Conservation (phyloP, 2,113 vertebrate genomes). For the Oryzias woworae region DNA sequence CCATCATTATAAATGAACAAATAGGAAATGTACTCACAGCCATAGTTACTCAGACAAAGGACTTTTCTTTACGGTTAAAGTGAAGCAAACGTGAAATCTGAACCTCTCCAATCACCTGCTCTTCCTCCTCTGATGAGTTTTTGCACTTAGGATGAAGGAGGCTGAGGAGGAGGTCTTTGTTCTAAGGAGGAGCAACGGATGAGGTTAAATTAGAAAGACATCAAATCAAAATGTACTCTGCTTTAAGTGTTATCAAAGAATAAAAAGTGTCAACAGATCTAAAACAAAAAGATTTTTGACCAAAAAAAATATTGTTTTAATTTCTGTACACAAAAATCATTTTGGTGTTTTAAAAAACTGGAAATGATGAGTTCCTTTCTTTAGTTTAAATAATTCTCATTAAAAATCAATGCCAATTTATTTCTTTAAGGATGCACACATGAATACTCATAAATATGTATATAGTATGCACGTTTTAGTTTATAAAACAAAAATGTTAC, state of each 20-base stretch:
- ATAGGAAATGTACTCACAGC: constrained; percentile 37
- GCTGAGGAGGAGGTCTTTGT: constrained; percentile 4
- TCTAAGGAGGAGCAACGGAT: constrained; percentile 9
- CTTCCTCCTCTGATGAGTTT: not conserved
- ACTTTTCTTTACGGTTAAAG: constrained; percentile 2
- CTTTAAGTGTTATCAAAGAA: too few relatives aligned
- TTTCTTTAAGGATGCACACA: too few relatives aligned
- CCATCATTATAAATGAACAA: not conserved
- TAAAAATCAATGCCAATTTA: too few relatives aligned
- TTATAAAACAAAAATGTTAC: too few relatives aligned
- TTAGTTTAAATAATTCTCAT: too few relatives aligned
- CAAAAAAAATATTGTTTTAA: not conserved
- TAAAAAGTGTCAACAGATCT: too few relatives aligned
- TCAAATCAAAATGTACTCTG: not conserved
- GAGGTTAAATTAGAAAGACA: not conserved
- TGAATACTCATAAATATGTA: too few relatives aligned
- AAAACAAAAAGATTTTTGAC: not conserved
- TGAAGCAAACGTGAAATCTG: too few relatives aligned
- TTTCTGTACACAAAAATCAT: too few relatives aligned
- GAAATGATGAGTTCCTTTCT: too few relatives aligned
- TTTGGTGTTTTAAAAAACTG: too few relatives aligned
- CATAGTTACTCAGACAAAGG: constrained; percentile 26
- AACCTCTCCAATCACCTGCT: not conserved
- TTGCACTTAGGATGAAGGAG: not conserved
- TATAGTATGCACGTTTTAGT: too few relatives aligned